phyloP scores from a whole-genome alignment of 2,888 invertebrate species.

The Mactromeris polynyma region DNA sequence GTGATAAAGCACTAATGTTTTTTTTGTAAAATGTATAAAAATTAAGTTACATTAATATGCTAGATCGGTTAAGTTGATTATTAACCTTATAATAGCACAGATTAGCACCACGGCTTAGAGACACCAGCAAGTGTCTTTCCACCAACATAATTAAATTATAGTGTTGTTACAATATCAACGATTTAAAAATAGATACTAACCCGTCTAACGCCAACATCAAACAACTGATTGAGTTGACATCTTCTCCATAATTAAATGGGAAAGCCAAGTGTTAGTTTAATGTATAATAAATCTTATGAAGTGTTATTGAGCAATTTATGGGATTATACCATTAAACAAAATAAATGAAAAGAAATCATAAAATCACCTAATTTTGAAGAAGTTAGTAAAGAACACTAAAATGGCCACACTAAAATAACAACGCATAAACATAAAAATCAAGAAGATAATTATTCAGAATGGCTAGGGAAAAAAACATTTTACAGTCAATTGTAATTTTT shows the following conservation, averaged over 20 bases:
- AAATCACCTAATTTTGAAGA: neutral
- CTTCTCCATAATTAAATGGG: neutral
- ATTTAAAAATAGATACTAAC: neutral
- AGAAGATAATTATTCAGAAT: no score
- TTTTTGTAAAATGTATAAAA: neutral
- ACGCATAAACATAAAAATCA: no score
- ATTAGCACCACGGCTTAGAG: neutral
- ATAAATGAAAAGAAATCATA: conserved; percentile 4
- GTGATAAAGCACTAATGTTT: neutral
- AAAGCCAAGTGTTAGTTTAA: neutral
- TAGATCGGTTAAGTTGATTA: neutral
- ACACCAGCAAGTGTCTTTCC: neutral
- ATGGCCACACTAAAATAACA: no score
- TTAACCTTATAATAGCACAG: neutral
- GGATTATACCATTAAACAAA: neutral
- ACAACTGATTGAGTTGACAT: neutral
- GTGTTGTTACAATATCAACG: neutral
- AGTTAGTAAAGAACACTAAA: neutral
- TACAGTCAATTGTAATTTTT: no score
- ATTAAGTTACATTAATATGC: neutral
- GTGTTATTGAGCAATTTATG: neutral
- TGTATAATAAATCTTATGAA: neutral
- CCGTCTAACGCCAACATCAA: neutral
- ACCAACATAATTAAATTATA: neutral
- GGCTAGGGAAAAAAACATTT: no score